These are phyloP conservation scores for Agriopis leucophaearia DNA, from an alignment of 2,888 invertebrate species.

Conservation along the genomic window DNA sequence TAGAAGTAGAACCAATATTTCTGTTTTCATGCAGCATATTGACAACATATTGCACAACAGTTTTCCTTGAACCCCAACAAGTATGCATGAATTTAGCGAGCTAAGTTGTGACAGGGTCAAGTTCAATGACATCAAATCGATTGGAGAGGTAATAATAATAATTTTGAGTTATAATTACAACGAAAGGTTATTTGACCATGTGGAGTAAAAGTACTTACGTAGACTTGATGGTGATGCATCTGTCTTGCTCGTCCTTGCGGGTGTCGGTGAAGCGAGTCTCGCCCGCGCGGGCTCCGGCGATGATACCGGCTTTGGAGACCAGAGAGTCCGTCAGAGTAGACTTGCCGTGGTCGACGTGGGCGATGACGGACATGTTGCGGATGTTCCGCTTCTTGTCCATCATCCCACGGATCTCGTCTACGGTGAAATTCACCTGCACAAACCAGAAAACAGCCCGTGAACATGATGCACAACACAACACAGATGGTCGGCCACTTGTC, in stretches of 20 bases:
- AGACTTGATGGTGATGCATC: slow-evolving; percentile 99
- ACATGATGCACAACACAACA: slow-evolving; percentile 68
- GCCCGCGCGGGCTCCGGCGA: slow-evolving; percentile 99
- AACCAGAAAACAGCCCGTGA: slow-evolving; percentile 71
- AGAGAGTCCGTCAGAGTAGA: slow-evolving; percentile 99
- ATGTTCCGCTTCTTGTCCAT: slow-evolving; percentile 99
- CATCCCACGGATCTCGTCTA: slow-evolving; percentile 99
- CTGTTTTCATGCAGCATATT: not conserved
- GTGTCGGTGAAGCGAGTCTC: slow-evolving; percentile 99
- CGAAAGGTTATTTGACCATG: slow-evolving; percentile 61
- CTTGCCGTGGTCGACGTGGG: slow-evolving; percentile 99
- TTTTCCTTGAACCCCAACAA: not conserved
- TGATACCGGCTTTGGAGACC: slow-evolving; percentile 99
- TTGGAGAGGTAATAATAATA: slow-evolving; percentile 24
- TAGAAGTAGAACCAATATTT: too few species aligned
- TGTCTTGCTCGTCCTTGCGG: slow-evolving; percentile 99
- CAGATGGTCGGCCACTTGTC: slow-evolving; percentile 62
- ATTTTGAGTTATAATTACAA: slow-evolving; percentile 34
- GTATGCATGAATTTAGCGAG: slow-evolving; percentile 6
- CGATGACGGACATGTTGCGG: slow-evolving; percentile 99
- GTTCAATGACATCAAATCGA: slow-evolving; percentile 48
- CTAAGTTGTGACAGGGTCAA: slow-evolving; percentile 34
- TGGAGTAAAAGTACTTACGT: slow-evolving; percentile 91
- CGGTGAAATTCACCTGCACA: slow-evolving; percentile 99
- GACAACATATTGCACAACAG: slow-evolving; percentile 17